Percentiles rank a stretch among this genome's conserved stretches.
phyloP scores from a whole-genome alignment of 2,113 vertebrate species.

The Sceloporus tristichus region DNA sequence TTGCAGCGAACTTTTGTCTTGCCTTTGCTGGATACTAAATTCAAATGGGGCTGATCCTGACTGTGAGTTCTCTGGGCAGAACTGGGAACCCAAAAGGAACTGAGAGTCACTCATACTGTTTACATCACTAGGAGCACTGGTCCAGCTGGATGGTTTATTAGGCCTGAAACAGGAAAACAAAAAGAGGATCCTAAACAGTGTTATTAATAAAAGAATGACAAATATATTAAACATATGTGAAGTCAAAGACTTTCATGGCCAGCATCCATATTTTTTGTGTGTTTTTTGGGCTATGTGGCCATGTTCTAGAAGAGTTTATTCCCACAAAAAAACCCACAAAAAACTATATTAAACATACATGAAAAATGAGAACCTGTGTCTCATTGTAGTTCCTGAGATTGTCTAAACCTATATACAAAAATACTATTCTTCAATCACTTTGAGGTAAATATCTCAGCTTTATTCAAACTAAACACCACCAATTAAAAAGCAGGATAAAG shows the following conservation, averaged over 20 bases:
- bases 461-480: no score
- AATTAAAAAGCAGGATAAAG: no score
- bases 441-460: no score
- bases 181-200: slow-evolving; percentile 27
- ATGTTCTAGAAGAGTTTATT: no score
- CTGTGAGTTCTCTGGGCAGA: slow-evolving; percentile 87
- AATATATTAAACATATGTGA: background rate
- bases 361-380: background rate
- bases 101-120: slow-evolving; percentile 89
- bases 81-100: slow-evolving; percentile 90
- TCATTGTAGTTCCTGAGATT: background rate
- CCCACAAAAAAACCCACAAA: no score
- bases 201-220: slow-evolving; percentile 10
- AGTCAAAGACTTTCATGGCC: no score
- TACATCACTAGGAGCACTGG: slow-evolving; percentile 77
- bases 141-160: slow-evolving; percentile 72
- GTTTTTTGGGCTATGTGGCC: no score
- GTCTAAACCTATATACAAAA: background rate
- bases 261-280: no score
- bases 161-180: slow-evolving; percentile 62
- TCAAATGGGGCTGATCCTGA: slow-evolving; percentile 77
- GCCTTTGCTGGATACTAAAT: slow-evolving; percentile 72
- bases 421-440: no score
- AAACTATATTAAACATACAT: background rate
- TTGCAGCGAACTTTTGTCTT: slow-evolving; percentile 77